Evolutionary conservation across 2,797 vertebrate genomes (phyloP), one percentile per base, ranked within the genome.

Genomic region (Anniella stebbinsi): DNA sequence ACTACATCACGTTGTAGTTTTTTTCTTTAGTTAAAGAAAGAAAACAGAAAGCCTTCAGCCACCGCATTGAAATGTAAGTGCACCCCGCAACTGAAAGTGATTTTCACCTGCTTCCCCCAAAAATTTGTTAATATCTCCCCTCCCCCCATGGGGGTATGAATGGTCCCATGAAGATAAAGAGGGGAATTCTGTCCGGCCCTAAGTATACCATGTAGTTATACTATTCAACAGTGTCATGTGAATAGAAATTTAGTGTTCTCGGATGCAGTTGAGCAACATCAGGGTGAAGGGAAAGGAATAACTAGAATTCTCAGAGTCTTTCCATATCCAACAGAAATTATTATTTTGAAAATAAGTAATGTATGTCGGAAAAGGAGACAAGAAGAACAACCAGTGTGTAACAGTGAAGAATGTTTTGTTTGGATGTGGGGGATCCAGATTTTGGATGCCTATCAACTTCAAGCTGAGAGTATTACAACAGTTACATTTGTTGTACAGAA

Each of bases 211-310:
- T 63, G 23, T 4, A 38, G 9, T 83, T 88, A 70, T 93, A 88
- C 87, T 66, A 60, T 94, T 90, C 72, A 70, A 0, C 86, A 90
- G 88, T 60, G 11, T 89, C 51, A 87, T 92, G 85, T 88, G 86
- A 93, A 60, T 90, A 69, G 75, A 95, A 93, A 87, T 33, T 69
- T 75, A 83, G 38, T 84, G 93, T 84, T 84, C 72, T 94, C 51
- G 95, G 89, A 73, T 93, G 60, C 89, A 92, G 67, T 91, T 87
- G 90, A 92, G 86, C 90, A 95, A 92, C 93, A 93, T 73, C 84
- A 93, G 80, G 92, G 70, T 92, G 33, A 87, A 93, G 80, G 63
- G 38, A 90, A 92, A 89, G 51, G 87, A 51, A 90, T 89, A 83
- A 60, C 60, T 88, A 92, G 87, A 88, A 89, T 86, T 88, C 86